Conservation (phyloP, 2,797 vertebrate genomes). For the Avahi laniger region DNA sequence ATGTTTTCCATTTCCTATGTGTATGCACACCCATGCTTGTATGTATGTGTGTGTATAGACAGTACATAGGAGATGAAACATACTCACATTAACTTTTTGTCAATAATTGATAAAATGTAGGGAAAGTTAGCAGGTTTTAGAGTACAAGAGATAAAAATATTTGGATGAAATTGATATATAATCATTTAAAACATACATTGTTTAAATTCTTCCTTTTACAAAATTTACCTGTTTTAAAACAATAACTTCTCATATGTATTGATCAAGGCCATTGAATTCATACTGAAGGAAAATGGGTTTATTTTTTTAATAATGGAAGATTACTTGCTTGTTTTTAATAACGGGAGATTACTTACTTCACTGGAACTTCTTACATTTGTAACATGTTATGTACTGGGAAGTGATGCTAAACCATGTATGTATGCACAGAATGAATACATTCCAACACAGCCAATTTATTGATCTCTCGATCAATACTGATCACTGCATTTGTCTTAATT, state of each 20-base stretch:
- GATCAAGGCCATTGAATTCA: neutral
- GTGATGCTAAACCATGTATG: neutral
- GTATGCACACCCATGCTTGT: neutral
- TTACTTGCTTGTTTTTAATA: neutral
- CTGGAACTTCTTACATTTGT: neutral
- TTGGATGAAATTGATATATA: neutral
- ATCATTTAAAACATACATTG: neutral
- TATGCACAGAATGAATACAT: neutral
- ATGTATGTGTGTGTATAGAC: neutral
- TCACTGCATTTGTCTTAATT: neutral
- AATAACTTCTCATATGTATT: neutral
- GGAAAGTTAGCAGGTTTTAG: neutral
- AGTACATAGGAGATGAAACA: neutral
- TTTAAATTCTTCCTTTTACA: slow-evolving; percentile 11
- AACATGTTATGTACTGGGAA: neutral
- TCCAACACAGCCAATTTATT: neutral
- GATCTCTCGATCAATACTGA: neutral
- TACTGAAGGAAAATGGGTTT: neutral
- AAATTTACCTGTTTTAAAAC: neutral
- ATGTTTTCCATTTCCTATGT: neutral
- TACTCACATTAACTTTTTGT: neutral
- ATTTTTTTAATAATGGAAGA: neutral
- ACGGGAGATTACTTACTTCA: neutral
- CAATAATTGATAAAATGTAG: neutral
- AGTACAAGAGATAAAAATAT: neutral